Percentiles rank a stretch among this genome's conserved stretches.
Evolutionary conservation across 1,140 invertebrate species (phyloP).

Genomic region (Papilio xuthus): DNA sequence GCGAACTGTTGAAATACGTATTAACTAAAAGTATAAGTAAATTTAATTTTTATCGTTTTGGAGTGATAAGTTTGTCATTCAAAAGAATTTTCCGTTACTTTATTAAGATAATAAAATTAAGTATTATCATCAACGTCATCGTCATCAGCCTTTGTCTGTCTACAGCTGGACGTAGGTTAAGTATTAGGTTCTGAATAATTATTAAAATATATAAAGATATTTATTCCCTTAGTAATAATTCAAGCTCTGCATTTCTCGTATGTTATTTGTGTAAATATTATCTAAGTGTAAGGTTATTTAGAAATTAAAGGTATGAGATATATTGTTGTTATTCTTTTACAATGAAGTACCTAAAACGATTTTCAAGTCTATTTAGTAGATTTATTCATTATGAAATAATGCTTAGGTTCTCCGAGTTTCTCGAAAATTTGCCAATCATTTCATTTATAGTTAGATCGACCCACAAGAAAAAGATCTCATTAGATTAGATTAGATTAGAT

Average conservation of each 20-base stretch:
- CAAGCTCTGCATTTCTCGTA: not conserved
- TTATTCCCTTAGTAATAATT: not conserved
- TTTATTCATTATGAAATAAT: no score
- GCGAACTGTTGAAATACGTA: constrained; percentile 59
- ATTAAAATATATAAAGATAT: not conserved
- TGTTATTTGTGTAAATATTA: constrained; percentile 1
- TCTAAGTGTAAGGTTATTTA: not conserved
- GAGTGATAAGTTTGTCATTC: not conserved
- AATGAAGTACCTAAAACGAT: no score
- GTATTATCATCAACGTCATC: no score
- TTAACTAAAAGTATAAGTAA: not conserved
- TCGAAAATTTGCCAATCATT: not conserved
- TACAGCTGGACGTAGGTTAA: no score
- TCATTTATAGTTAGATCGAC: not conserved
- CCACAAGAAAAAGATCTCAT: not conserved
- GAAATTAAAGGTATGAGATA: no score
- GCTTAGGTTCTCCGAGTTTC: not conserved
- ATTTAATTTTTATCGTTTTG: not conserved
- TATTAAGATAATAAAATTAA: not conserved
- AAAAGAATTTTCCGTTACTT: not conserved
- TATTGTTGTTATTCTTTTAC: no score
- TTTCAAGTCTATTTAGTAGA: no score
- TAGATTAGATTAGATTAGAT: not conserved
- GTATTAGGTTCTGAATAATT: not conserved
- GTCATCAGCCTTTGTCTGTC: no score